Conservation (phyloP, 1,140 invertebrate genomes). For the Eciton burchellii region DNA sequence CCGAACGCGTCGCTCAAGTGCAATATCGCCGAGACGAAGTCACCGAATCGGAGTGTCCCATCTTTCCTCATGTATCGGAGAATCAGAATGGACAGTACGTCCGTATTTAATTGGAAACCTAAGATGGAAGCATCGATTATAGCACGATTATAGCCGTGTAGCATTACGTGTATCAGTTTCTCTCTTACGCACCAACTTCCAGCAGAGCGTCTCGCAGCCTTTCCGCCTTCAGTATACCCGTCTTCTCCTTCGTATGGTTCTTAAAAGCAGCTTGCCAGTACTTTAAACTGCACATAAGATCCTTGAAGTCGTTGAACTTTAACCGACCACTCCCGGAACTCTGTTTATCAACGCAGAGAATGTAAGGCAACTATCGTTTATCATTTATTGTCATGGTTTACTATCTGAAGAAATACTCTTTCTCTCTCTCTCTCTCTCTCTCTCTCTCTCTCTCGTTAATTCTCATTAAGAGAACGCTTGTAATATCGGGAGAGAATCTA, state of each 20-base stretch:
- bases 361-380: conserved; percentile 61
- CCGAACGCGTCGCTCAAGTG: conserved; percentile 95
- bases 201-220: conserved; percentile 92
- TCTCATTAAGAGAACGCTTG: too few species aligned
- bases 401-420: neutral
- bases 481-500: too few species aligned
- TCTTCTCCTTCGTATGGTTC: conserved; percentile 95
- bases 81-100: conserved; percentile 93
- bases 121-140: conserved; percentile 16
- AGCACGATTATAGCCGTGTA: neutral
- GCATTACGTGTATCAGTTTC: neutral
- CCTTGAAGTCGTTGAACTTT: conserved; percentile 95
- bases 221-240: conserved; percentile 95
- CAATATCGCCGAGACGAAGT: conserved; percentile 96
- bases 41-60: conserved; percentile 96
- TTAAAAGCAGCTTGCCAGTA: conserved; percentile 96
- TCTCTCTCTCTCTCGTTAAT: too few species aligned
- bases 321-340: conserved; percentile 92
- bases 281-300: conserved; percentile 96
- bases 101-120: conserved; percentile 94
- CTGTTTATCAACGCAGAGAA: conserved; percentile 82
- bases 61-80: conserved; percentile 97
- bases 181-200: conserved; percentile 89
- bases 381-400: neutral
- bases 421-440: too few species aligned